phyloP scores from a whole-genome alignment of 2,888 invertebrate genomes.

The Lasioglossum villosulum region DNA sequence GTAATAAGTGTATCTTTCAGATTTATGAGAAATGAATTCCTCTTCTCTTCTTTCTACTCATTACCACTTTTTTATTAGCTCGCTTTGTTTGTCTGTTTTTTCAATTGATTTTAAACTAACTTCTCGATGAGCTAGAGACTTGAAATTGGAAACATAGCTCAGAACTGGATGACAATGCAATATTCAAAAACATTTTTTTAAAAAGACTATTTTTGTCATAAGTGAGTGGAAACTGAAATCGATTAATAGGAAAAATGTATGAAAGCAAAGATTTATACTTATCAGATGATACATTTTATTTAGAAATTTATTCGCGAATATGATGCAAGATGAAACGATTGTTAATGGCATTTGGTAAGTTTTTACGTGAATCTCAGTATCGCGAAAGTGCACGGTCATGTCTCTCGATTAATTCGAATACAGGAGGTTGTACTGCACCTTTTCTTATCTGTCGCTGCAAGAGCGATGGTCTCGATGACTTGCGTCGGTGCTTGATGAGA shows the following conservation, averaged over 20 bases:
- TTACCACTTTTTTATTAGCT: no score
- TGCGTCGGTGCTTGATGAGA: neutral
- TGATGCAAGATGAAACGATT: neutral
- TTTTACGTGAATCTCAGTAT: neutral
- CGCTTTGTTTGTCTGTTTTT: no score
- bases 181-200: no score
- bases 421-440: neutral
- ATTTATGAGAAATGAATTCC: no score
- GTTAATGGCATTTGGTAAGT: neutral
- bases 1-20: neutral
- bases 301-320: neutral
- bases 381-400: neutral
- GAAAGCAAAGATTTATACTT: no score
- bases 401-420: neutral
- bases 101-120: no score
- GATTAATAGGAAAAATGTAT: neutral
- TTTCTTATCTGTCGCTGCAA: neutral
- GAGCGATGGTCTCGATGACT: conserved; percentile 2
- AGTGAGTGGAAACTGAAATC: no score
- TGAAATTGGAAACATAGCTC: no score
- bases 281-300: neutral
- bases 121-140: no score
- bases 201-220: no score
- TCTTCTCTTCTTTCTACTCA: no score
- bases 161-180: no score